Evolutionary conservation across 2,797 vertebrate species (phyloP).

Genomic region (Channa striata): DNA sequence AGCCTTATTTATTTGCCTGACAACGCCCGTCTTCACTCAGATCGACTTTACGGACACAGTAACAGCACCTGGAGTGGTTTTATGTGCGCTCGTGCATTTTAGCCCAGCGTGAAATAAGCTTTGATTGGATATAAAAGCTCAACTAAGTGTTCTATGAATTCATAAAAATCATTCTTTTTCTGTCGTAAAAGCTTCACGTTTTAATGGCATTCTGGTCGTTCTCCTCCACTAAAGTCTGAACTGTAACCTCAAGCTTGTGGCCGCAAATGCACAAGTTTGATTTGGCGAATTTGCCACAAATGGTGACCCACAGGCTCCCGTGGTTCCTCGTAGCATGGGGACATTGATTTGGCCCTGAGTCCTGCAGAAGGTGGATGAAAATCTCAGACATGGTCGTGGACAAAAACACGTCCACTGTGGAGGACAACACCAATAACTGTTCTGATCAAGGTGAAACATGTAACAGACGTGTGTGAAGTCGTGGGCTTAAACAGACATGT

Average conservation of each 20-base stretch:
- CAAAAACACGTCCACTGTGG: background rate
- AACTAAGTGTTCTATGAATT: conserved; percentile 34
- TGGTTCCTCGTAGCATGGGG: background rate
- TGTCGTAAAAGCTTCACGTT: conserved; percentile 10
- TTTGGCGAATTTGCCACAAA: background rate
- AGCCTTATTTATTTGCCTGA: conserved; percentile 1
- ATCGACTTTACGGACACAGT: conserved; percentile 21
- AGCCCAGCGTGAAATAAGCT: conserved; percentile 3
- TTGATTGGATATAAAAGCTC: conserved; percentile 28
- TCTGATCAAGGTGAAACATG: background rate
- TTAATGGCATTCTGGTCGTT: background rate
- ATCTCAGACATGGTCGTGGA: background rate
- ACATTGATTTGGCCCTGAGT: background rate
- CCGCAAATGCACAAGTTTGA: background rate
- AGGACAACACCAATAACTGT: background rate
- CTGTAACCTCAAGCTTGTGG: background rate
- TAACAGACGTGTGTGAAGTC: conserved; percentile 6
- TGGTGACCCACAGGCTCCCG: background rate
- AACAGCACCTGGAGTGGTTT: conserved; percentile 23
- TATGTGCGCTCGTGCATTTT: conserved; percentile 9
- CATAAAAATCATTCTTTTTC: conserved; percentile 19
- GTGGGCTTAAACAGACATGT: no score
- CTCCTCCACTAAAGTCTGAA: background rate
- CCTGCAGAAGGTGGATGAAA: background rate
- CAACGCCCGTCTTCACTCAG: background rate